Evolutionary conservation across 1,140 invertebrate species (phyloP).

Genomic region (Monomorium pharaonis): DNA sequence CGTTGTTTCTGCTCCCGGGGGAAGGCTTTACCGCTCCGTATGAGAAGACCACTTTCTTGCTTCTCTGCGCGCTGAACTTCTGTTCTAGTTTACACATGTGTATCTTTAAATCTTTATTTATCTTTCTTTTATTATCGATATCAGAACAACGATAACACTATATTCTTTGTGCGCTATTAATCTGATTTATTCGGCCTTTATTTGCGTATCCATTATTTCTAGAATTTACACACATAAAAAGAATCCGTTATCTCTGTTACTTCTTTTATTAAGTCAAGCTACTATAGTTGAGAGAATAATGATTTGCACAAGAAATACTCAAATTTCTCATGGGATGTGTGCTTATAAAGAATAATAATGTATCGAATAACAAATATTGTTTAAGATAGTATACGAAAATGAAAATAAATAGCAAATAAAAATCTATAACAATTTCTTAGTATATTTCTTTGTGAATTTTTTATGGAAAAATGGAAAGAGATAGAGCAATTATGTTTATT

Average conservation of each 20-base stretch:
- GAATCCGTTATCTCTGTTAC: neutral
- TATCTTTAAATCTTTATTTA: neutral
- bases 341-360: neutral
- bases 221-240: neutral
- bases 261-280: neutral
- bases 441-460: neutral
- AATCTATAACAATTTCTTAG: neutral
- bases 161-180: neutral
- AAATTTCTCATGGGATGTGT: neutral
- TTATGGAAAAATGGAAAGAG: no score
- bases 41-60: neutral
- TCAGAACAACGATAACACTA: no score
- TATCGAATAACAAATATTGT: neutral
- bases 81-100: neutral
- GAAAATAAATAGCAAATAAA: neutral
- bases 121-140: neutral
- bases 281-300: neutral
- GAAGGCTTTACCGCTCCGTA: constrained; percentile 13
- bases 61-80: neutral
- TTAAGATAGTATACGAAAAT: neutral
- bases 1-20: constrained; percentile 16
- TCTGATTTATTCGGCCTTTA: neutral
- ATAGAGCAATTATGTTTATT: no score
- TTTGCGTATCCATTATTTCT: neutral
- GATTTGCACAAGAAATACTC: neutral